A percentile compares a stretch with the other conserved stretches of the same genome.
Evolutionary conservation across 2,113 vertebrate species (phyloP).

Genomic region (Indicator indicator): DNA sequence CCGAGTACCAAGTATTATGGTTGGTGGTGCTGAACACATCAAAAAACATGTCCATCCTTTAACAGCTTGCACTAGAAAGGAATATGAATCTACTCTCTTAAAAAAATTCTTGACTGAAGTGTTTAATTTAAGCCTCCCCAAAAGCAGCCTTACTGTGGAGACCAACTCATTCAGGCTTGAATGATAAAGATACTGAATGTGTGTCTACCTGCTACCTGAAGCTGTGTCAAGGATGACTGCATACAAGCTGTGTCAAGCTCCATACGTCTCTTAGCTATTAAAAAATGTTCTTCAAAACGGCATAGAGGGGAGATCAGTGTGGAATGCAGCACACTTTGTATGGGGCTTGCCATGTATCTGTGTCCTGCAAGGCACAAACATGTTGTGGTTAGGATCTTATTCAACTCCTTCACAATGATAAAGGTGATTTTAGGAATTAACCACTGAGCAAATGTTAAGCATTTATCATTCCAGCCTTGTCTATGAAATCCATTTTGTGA

Average conservation of each 20-base stretch:
- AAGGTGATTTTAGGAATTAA: conserved; percentile 3
- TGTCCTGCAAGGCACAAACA: background rate
- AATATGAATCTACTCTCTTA: background rate
- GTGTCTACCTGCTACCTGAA: background rate
- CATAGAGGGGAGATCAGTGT: background rate
- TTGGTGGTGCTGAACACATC: background rate
- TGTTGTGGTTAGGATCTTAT: background rate
- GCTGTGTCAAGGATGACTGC: background rate
- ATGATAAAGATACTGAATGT: background rate
- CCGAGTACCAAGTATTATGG: background rate
- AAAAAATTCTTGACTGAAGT: background rate
- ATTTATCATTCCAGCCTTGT: background rate
- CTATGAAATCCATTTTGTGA: background rate
- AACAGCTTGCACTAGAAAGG: background rate
- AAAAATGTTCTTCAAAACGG: background rate
- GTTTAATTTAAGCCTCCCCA: background rate
- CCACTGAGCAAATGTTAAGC: background rate
- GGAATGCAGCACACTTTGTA: background rate
- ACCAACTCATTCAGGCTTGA: background rate
- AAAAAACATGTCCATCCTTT: background rate
- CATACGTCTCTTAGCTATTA: background rate
- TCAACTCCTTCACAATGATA: background rate
- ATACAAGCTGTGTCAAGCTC: background rate
- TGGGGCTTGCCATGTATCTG: background rate
- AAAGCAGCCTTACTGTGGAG: conserved; percentile 8